A percentile compares a stretch with the other conserved stretches of the same genome.
Conservation (phyloP, 2,888 invertebrate species). For the Elgonia sp. region DNA sequence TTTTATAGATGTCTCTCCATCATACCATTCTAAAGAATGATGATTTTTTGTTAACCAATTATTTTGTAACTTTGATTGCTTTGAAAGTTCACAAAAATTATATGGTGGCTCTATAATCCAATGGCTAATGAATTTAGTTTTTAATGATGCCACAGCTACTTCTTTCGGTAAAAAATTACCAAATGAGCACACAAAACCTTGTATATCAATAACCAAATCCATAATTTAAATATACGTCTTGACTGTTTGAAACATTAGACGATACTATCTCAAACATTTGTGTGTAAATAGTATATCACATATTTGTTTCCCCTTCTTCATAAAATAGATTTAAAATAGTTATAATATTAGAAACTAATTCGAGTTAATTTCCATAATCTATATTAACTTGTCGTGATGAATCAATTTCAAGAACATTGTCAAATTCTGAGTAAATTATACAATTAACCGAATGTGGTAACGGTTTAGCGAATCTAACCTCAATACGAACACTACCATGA, state of each 20-base stretch:
- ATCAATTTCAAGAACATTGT: constrained; percentile 81
- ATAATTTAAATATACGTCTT: background rate
- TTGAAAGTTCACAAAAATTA: background rate
- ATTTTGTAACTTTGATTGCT: background rate
- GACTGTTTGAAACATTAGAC: too few species aligned
- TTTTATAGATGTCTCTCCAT: background rate
- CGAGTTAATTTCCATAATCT: constrained; percentile 39
- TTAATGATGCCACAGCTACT: background rate
- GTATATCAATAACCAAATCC: background rate
- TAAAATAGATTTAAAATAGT: too few species aligned
- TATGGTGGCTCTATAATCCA: background rate
- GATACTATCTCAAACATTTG: too few species aligned
- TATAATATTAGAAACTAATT: too few species aligned
- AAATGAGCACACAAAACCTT: background rate
- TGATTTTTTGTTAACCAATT: background rate
- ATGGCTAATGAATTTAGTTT: background rate
- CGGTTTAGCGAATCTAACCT: constrained; percentile 76
- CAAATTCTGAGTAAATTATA: constrained; percentile 80
- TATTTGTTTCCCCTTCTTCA: too few species aligned
- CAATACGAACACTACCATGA: constrained; percentile 78
- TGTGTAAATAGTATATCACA: too few species aligned
- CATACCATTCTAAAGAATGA: background rate
- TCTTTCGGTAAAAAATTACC: background rate
- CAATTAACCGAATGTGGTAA: constrained; percentile 70
- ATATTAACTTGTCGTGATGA: constrained; percentile 49